phyloP scores from a whole-genome alignment of 1,140 invertebrate genomes.

The Lerema accius region DNA sequence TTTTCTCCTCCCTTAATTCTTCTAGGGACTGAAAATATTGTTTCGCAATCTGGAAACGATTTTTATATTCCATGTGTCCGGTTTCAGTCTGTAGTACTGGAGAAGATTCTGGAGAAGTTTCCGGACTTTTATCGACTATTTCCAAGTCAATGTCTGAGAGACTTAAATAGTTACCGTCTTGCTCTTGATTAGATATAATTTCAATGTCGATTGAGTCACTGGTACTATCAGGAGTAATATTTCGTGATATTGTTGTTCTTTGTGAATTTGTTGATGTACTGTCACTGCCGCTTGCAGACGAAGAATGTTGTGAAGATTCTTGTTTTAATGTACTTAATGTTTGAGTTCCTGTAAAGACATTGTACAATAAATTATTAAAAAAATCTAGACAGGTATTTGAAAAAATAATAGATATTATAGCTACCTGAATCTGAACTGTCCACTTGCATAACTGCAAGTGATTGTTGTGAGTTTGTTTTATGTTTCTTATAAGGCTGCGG shows the following conservation, averaged over 20 bases:
- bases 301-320: slow-evolving; percentile 13
- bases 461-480: slow-evolving; percentile 42
- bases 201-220: slow-evolving; percentile 47
- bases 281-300: slow-evolving; percentile 26
- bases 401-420: too few relatives aligned
- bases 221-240: slow-evolving; percentile 27
- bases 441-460: slow-evolving; percentile 25
- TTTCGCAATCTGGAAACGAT: slow-evolving; percentile 75
- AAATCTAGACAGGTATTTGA: too few relatives aligned
- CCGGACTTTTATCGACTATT: slow-evolving; percentile 63
- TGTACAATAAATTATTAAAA: neutral
- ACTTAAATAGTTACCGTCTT: slow-evolving; percentile 57
- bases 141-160: slow-evolving; percentile 75
- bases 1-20: slow-evolving; percentile 63
- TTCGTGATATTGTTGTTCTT: slow-evolving; percentile 28
- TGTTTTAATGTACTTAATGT: slow-evolving; percentile 11
- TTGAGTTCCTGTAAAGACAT: slow-evolving; percentile 45
- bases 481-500: slow-evolving; percentile 41
- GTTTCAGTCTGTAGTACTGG: slow-evolving; percentile 48
- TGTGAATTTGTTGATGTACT: slow-evolving; percentile 23
- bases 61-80: slow-evolving; percentile 68
- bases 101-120: slow-evolving; percentile 48
- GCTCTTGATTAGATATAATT: slow-evolving; percentile 41
- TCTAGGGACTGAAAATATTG: slow-evolving; percentile 78
- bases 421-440: slow-evolving; percentile 56